A percentile compares a stretch with the other conserved stretches of the same genome.
Conservation (phyloP, 2,113 vertebrate genomes). For the Menura novaehollandiae region DNA sequence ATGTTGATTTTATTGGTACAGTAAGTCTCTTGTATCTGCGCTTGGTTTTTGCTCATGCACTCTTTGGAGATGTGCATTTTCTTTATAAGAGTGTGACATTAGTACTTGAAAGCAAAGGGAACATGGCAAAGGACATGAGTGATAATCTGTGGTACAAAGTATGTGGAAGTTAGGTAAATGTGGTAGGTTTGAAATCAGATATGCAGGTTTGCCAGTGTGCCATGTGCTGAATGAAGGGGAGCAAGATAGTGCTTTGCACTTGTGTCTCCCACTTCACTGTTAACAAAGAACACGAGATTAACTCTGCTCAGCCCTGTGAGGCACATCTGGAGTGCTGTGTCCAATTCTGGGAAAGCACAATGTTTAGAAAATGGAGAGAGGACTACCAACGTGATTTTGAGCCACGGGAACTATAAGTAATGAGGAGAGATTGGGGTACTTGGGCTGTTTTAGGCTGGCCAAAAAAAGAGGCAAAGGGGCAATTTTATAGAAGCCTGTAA, state of each 20-base stretch:
- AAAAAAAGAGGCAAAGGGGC: background rate
- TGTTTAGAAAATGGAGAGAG: background rate
- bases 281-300: background rate
- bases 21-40: background rate
- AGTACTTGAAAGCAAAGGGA: background rate
- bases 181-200: background rate
- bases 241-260: background rate
- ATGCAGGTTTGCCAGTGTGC: background rate
- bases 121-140: rapidly evolving
- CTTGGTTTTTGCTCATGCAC: rapidly evolving
- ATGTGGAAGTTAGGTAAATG: background rate
- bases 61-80: background rate
- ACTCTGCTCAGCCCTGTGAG: background rate
- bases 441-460: background rate
- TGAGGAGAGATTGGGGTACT: background rate
- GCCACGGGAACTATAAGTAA: background rate
- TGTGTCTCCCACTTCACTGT: background rate
- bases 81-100: background rate
- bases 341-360: background rate
- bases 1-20: background rate
- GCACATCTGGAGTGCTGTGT: background rate
- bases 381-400: background rate
- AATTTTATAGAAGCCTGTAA: background rate
- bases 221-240: background rate
- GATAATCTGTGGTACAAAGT: background rate